Evolutionary conservation across 2,113 vertebrate genomes (phyloP).

Genomic region (Tautogolabrus adspersus): DNA sequence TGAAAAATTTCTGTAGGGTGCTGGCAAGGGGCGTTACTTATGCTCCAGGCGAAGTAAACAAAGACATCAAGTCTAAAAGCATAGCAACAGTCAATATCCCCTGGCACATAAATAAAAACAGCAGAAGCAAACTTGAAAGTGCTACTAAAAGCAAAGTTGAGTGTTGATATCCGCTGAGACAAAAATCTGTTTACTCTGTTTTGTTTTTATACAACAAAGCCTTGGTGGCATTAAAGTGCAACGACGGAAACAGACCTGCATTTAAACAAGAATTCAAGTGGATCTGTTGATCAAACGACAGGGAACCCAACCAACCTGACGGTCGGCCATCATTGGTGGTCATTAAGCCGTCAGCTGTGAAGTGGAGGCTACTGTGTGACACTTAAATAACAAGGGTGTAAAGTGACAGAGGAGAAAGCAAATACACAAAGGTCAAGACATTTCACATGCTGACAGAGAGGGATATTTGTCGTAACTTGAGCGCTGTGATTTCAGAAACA

Average conservation of each 20-base stretch:
- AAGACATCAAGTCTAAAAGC: constrained; percentile 42
- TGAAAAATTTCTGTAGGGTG: constrained; percentile 46
- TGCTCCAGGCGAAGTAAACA: constrained; percentile 63
- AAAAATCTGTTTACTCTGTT: background rate
- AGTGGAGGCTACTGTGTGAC: constrained; percentile 58
- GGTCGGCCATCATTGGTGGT: constrained; percentile 22
- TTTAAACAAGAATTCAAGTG: background rate
- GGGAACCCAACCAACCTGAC: background rate
- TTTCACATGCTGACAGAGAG: constrained; percentile 38
- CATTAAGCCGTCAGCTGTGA: constrained; percentile 26
- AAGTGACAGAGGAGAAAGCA: constrained; percentile 67
- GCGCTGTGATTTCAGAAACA: constrained; percentile 34
- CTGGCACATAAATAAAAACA: constrained; percentile 50
- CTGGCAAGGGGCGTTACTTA: constrained; percentile 41
- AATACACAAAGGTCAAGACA: constrained; percentile 60
- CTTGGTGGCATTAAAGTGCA: constrained; percentile 15
- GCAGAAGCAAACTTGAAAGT: constrained; percentile 48
- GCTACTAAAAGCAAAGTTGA: constrained; percentile 47
- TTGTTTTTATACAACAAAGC: constrained; percentile 22
- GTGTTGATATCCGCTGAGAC: constrained; percentile 31
- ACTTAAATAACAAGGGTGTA: constrained; percentile 60
- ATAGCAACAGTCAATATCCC: constrained; percentile 55
- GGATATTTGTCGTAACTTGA: constrained; percentile 50
- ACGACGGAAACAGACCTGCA: background rate
- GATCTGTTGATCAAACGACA: background rate